Conservation (phyloP, 2,888 invertebrate genomes). For the Drosophila kuntzei region DNA sequence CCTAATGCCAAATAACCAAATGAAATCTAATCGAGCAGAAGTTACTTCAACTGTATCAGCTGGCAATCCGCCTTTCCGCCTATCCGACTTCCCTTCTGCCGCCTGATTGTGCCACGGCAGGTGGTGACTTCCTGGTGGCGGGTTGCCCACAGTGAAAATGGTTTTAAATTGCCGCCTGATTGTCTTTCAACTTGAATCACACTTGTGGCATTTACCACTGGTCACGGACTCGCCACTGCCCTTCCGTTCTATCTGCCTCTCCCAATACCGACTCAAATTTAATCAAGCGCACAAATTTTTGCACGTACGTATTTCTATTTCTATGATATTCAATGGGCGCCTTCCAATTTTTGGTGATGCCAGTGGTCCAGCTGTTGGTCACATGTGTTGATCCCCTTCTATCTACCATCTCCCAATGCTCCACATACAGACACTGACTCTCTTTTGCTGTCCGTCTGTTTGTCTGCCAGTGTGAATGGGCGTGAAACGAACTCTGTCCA, state of each 20-base stretch:
- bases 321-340: slow-evolving; percentile 69
- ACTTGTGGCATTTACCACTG: slow-evolving; percentile 68
- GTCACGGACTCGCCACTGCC: slow-evolving; percentile 45
- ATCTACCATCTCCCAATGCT: not conserved
- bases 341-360: slow-evolving; percentile 44
- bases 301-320: slow-evolving; percentile 78
- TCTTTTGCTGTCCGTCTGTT: not conserved
- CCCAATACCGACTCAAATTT: slow-evolving; percentile 65
- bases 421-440: slow-evolving; percentile 1
- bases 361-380: slow-evolving; percentile 55
- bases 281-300: slow-evolving; percentile 81
- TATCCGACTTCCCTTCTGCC: not conserved
- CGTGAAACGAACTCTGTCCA: slow-evolving; percentile 57
- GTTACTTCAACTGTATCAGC: slow-evolving; percentile 66
- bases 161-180: slow-evolving; percentile 79
- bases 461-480: slow-evolving; percentile 65
- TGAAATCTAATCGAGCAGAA: slow-evolving; percentile 81
- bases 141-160: slow-evolving; percentile 72
- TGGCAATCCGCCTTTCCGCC: slow-evolving; percentile 9
- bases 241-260: slow-evolving; percentile 10
- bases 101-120: slow-evolving; percentile 38
- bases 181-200: slow-evolving; percentile 74
- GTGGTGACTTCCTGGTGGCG: slow-evolving; percentile 40
- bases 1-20: slow-evolving; percentile 78
- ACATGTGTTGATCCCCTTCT: slow-evolving; percentile 55